A percentile compares a stretch with the other conserved stretches of the same genome.
phyloP scores from a whole-genome alignment of 2,113 vertebrate species.

The Hemichromis elongatus region DNA sequence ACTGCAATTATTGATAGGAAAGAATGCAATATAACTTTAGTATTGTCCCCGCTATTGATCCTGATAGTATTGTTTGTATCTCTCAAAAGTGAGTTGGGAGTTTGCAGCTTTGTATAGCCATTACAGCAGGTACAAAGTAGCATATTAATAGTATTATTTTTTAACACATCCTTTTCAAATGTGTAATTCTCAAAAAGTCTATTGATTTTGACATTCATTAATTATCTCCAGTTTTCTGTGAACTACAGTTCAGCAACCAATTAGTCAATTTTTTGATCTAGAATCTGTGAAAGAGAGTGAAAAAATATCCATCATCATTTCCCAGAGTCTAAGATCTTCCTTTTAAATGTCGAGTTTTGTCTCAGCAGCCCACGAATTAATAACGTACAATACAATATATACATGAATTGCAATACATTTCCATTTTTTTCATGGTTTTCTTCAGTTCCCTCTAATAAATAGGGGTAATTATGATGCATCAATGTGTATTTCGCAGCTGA shows the following conservation, averaged over 20 bases:
- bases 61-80: background rate
- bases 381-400: background rate
- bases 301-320: background rate
- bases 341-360: background rate
- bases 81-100: background rate
- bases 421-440: background rate
- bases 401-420: background rate
- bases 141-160: background rate
- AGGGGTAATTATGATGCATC: background rate
- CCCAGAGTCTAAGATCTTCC: background rate
- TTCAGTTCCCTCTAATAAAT: background rate
- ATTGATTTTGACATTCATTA: background rate
- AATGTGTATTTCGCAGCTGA: background rate
- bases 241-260: background rate
- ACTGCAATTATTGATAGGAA: background rate
- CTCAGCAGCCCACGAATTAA: background rate
- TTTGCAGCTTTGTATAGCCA: too few species aligned
- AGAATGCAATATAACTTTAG: background rate
- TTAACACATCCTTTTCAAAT: background rate
- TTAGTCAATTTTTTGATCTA: background rate
- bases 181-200: background rate
- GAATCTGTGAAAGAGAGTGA: accelerated
- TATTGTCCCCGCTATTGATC: background rate
- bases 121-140: background rate
- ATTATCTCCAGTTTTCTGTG: background rate